phyloP scores from a whole-genome alignment of 2,797 vertebrate genomes.

The Ciconia nigra region DNA sequence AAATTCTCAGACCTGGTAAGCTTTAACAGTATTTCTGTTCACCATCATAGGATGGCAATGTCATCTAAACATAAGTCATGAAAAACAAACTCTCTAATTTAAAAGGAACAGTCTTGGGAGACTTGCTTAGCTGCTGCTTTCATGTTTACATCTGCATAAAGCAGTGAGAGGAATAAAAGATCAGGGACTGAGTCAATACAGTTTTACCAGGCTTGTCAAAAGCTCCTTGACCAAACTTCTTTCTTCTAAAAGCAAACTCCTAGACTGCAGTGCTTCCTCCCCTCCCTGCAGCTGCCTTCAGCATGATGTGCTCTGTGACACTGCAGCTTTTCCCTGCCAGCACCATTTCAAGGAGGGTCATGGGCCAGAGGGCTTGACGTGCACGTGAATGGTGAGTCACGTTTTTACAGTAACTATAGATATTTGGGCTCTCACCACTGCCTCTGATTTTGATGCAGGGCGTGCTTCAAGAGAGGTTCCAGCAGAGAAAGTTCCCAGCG shows the following conservation, averaged over 20 bases:
- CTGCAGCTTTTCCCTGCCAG: neutral
- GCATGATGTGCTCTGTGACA: neutral
- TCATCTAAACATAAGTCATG: neutral
- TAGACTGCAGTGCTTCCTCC: neutral
- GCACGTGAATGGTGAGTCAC: neutral
- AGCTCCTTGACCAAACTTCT: neutral
- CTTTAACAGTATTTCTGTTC: neutral
- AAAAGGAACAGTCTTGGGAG: neutral
- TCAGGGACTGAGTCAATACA: neutral
- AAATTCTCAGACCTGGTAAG: neutral
- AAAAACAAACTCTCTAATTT: neutral
- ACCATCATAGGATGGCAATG: neutral
- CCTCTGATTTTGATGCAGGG: neutral
- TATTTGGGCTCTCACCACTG: neutral
- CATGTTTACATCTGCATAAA: neutral
- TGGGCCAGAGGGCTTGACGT: neutral
- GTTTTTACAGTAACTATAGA: neutral
- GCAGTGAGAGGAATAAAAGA: conserved; percentile 6
- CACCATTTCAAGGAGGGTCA: neutral
- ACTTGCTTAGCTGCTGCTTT: neutral
- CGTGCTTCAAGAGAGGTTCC: neutral
- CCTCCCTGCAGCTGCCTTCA: neutral
- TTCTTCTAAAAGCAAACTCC: neutral
- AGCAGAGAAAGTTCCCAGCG: neutral
- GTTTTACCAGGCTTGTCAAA: neutral